These are phyloP conservation scores for Rambutsinella grinnellia DNA, from an alignment of 2,888 invertebrate species.

Conservation along the genomic window DNA sequence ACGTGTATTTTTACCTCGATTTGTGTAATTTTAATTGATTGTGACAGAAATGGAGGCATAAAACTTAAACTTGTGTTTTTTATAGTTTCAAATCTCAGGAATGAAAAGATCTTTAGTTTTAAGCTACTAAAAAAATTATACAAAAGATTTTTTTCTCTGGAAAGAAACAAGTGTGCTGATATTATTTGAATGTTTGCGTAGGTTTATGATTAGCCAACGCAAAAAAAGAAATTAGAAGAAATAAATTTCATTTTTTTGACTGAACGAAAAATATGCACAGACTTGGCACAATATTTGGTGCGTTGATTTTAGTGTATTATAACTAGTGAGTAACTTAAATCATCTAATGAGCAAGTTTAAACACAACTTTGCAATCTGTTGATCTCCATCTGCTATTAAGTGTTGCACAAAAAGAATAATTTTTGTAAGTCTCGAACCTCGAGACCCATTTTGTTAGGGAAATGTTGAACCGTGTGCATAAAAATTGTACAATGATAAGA, in stretches of 20 bases:
- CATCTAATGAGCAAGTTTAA: background rate
- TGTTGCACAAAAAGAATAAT: background rate
- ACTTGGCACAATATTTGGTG: background rate
- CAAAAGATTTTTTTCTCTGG: too few relatives aligned
- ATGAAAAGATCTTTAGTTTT: slow-evolving; percentile 19
- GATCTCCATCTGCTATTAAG: slow-evolving; percentile 42
- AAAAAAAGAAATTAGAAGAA: background rate
- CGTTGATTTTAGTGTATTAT: background rate
- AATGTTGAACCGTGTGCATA: background rate
- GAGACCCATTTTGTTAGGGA: slow-evolving; percentile 22
- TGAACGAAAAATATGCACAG: background rate
- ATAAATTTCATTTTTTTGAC: background rate
- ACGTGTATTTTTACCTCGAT: too few relatives aligned
- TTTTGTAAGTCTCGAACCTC: too few relatives aligned
- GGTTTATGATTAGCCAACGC: too few relatives aligned
- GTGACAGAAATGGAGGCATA: background rate
- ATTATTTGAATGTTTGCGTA: background rate
- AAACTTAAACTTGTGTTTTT: background rate
- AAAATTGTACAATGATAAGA: background rate
- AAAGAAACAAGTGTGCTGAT: background rate
- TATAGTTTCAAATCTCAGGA: slow-evolving; percentile 39
- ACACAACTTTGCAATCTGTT: slow-evolving; percentile 14
- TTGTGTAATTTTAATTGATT: too few relatives aligned
- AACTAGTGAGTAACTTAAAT: background rate
- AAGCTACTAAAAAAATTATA: too few relatives aligned